Percentiles rank a stretch among this genome's conserved stretches.
Conservation (phyloP, 2,888 invertebrate species). For the Drosophila formosana region DNA sequence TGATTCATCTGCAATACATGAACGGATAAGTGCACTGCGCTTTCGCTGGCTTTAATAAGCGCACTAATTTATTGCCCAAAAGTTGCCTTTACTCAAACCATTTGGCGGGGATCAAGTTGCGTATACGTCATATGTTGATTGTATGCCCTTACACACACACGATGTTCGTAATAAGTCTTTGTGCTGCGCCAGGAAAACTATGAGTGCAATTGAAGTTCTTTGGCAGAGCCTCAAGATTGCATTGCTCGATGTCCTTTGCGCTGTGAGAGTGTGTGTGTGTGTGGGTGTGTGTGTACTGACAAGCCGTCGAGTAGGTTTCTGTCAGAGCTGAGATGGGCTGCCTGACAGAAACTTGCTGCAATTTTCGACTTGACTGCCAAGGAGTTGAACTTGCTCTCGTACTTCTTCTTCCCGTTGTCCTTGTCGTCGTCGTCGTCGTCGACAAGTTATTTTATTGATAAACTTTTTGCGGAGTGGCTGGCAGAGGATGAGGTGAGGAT, state of each 20-base stretch:
- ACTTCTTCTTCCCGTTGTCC: conserved; percentile 24
- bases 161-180: conserved; percentile 53
- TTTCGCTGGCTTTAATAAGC: conserved; percentile 34
- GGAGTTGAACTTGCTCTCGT: conserved; percentile 48
- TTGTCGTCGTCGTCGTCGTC: conserved; percentile 54
- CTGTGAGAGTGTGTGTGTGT: not conserved
- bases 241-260: conserved; percentile 71
- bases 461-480: conserved; percentile 72
- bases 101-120: conserved; percentile 42
- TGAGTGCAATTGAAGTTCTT: conserved; percentile 78
- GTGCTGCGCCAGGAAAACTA: conserved; percentile 53
- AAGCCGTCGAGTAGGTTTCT: conserved; percentile 37
- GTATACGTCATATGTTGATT: conserved; percentile 60
- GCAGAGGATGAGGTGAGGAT: conserved; percentile 14
- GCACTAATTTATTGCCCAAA: conserved; percentile 53
- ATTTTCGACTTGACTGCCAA: conserved; percentile 76
- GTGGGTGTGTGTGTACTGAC: conserved; percentile 32
- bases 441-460: conserved; percentile 81
- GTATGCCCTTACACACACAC: not conserved
- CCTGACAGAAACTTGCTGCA: conserved; percentile 74
- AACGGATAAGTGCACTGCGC: not conserved
- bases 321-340: conserved; percentile 17
- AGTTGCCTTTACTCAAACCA: conserved; percentile 30
- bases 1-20: not conserved
- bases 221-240: conserved; percentile 68